Evolutionary conservation across 2,113 vertebrate species (phyloP), one percentile per base, ranked within the genome.

Genomic region (Hyla sarda): DNA sequence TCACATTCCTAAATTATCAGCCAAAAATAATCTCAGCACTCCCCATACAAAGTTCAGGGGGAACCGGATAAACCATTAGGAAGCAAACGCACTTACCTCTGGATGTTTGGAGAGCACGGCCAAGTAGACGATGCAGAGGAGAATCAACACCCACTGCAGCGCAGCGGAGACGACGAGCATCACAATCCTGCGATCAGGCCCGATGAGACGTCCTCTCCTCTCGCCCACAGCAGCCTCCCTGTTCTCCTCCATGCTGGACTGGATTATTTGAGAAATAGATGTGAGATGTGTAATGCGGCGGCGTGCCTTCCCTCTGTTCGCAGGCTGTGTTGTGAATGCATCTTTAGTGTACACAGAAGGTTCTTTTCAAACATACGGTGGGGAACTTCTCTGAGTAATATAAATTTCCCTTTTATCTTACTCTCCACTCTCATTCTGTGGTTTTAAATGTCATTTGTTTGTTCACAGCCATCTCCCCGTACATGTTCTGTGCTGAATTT

Each of bases 331-430:
- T 60, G 37, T 2, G 32, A 56, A 34, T 48, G 41, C 16, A 73
- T 71, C 48, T 81, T 69, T 69, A 34, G 30, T 32, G 72, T 52
- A 79, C 37, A 87, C 50, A 60, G 48, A 82, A 74, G 77, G 80
- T 87, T 87, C 78, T 82, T 87, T 85, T 82, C 72, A 81, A 30
- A 71, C 25, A 80, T 34, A 74, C 82, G 85, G 85, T 67, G 85
- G 85, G 85, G 85, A 87, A 87, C 67, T 87, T 86, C 85, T 87
- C 77, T 87, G 85, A 87, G 77, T 87, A 87, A 87, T 87, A 25
- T 87, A 87, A 87, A 87, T 82, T 87, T 74, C 85, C 85, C 85
- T 87, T 87, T 87, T 73, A 87, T 87, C 78, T 82, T 72, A 34
- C 84, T 82, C 78, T 69, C 58, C 14, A 16, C 37, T 78, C 47